Conservation (phyloP, 2,888 invertebrate genomes). For the Caenorhabditis uteleia region DNA sequence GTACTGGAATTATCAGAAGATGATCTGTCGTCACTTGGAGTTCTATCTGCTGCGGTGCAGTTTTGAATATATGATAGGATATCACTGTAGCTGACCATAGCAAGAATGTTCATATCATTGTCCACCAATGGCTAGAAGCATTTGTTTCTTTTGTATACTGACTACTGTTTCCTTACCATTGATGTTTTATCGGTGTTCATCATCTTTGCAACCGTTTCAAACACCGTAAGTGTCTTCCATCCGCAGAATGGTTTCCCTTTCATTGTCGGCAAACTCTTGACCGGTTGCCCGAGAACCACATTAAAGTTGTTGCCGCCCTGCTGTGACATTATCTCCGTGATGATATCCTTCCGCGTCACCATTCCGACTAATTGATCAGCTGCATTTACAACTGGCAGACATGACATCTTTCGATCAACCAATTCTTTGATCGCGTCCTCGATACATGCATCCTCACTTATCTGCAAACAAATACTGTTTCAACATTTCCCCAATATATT, state of each 20-base stretch:
- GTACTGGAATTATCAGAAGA: constrained; percentile 19
- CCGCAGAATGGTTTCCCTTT: constrained; percentile 28
- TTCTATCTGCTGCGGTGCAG: constrained; percentile 14
- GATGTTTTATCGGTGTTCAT: constrained; percentile 45
- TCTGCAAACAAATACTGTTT: constrained; percentile 37
- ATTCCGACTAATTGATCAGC: constrained; percentile 49
- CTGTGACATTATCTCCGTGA: constrained; percentile 52
- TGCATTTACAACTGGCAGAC: constrained; percentile 54
- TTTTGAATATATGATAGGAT: constrained; percentile 61
- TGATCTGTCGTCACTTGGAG: constrained; percentile 25
- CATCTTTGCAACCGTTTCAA: constrained; percentile 50
- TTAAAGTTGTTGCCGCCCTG: constrained; percentile 46
- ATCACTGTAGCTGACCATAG: constrained; percentile 62
- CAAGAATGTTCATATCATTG: constrained; percentile 49
- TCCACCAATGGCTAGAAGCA: constrained; percentile 48
- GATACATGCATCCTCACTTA: constrained; percentile 38
- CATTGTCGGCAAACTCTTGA: constrained; percentile 37
- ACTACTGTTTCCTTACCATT: constrained; percentile 24
- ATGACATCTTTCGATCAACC: constrained; percentile 55
- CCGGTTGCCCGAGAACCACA: constrained; percentile 50
- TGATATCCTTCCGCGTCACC: constrained; percentile 54
- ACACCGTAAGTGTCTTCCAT: constrained; percentile 42
- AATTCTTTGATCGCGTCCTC: constrained; percentile 52
- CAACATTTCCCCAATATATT: not conserved
- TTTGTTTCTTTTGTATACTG: not conserved